Evolutionary conservation across 35 echinoderm and acorn worm species (phyloP).

Genomic region (Lytechinus variegatus): DNA sequence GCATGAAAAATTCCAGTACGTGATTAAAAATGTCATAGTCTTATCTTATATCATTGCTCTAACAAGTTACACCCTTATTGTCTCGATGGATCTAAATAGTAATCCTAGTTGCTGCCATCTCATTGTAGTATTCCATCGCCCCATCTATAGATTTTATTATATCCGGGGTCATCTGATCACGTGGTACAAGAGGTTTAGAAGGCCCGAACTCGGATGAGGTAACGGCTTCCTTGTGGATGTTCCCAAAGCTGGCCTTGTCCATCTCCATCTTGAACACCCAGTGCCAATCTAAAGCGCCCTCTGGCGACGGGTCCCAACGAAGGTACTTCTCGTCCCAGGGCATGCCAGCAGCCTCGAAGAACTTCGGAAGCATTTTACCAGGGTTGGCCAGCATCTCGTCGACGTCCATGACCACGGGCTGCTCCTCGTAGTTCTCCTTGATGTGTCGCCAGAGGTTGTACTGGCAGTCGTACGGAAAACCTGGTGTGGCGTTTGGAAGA

Average conservation of each 20-base stretch:
- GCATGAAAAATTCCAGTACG: no score
- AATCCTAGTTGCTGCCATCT: conserved; percentile 38
- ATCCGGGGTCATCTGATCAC: neutral
- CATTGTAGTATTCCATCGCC: neutral
- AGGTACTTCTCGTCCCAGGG: conserved; percentile 48
- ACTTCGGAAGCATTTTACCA: conserved; percentile 52
- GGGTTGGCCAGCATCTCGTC: conserved; percentile 53
- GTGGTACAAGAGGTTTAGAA: neutral
- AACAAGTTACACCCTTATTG: no score
- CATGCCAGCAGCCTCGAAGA: conserved; percentile 62
- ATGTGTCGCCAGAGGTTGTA: conserved; percentile 62
- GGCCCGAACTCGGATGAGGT: neutral
- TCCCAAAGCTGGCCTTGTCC: neutral
- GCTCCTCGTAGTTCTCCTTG: conserved; percentile 35
- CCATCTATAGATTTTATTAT: conserved; percentile 16
- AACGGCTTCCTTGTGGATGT: neutral
- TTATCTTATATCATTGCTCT: no score
- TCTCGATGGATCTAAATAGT: neutral
- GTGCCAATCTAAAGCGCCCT: conserved; percentile 30
- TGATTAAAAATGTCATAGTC: no score
- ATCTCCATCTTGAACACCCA: neutral
- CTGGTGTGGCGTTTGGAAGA: neutral
- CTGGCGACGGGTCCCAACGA: conserved; percentile 31
- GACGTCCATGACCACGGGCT: conserved; percentile 59
- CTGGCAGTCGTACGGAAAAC: conserved; percentile 38